Base-by-base conservation (phyloP, 2,113 vertebrate species). In the Lophotis ruficrista region DNA sequence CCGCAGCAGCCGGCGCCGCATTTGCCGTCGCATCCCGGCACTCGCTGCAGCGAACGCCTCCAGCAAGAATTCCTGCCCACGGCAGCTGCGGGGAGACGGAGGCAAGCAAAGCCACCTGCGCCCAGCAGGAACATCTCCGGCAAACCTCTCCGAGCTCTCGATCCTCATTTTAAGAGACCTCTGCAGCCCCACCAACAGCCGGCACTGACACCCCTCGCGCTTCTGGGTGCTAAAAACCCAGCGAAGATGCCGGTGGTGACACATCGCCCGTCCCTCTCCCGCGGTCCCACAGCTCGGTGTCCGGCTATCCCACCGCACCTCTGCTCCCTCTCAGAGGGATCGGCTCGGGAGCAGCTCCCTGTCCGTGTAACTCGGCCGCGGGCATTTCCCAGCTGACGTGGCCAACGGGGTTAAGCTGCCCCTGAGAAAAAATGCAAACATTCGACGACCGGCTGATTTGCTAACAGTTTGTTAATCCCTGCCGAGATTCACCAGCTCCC, bases 261-360 rank as follows among this genome's bases (percentile, higher is more conserved):
- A 76, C 51, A 73, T 2, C 17, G 73, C 47, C 37, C 2, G 0
- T 41, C 73, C 47, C 82, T 89, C 33, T 89, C 35, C n/a, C 0
- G 0, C 0, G 0, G 58, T 45, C 58, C 76, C 0, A 0, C 31
- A n/a, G 86, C n/a, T 50, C 0, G 0, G 45, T 19, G 35, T 65
- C 70, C 18, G 33, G 61, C 68, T 91, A 75, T 85, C 71, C 76
- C 3, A 2, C 70, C 71, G 82, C 83, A 51, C 27, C 53, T 76
- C 86, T 37, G 82, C 72, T 84, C 77, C 47, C 66, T 50, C 51
- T 9, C n/a, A 6, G 27, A 65, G 14, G 27, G 41, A 28, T 4
- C 2, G 3, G 48, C 50, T 38, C 47, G 33, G 65, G 37, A 69
- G 58, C 77, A 66, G 78, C n/a, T 73, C 28, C 56, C 69, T 2